Conservation (phyloP, 2,888 invertebrate genomes). For the Noctua janthina region DNA sequence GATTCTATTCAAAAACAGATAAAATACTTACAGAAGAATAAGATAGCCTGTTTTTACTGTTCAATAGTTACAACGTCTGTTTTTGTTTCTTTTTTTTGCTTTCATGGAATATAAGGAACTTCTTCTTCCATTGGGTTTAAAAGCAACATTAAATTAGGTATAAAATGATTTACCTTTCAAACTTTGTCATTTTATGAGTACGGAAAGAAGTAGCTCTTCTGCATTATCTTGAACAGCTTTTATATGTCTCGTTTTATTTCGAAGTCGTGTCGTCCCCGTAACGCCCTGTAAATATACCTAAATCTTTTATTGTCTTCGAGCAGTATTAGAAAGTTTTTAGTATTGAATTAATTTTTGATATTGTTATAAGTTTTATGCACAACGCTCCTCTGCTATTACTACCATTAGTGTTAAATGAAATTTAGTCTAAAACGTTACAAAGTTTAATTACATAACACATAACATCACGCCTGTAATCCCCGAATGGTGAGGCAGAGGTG, state of each 20-base stretch:
- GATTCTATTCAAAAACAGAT: neutral
- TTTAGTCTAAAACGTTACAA: neutral
- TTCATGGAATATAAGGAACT: neutral
- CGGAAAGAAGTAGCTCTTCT: slow-evolving; percentile 3
- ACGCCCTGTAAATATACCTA: slow-evolving; percentile 33
- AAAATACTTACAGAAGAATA: neutral
- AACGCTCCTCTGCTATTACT: slow-evolving; percentile 4
- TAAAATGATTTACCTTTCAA: neutral
- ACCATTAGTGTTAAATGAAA: neutral
- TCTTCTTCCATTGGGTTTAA: neutral
- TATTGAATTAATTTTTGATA: slow-evolving; percentile 24
- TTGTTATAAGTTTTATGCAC: slow-evolving; percentile 1
- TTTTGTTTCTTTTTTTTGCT: neutral
- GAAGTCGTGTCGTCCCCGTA: slow-evolving; percentile 13
- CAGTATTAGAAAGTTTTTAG: slow-evolving; percentile 26
- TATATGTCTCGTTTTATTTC: slow-evolving; percentile 25
- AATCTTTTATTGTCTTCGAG: slow-evolving; percentile 36
- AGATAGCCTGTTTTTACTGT: neutral
- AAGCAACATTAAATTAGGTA: neutral
- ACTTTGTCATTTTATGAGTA: neutral
- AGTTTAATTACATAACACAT: neutral
- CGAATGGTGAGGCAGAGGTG: neutral
- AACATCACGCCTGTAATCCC: neutral
- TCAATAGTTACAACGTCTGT: neutral
- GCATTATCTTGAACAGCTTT: neutral